Evolutionary conservation across 2,113 vertebrate genomes (phyloP).

Genomic region (Megaceryle torquata): DNA sequence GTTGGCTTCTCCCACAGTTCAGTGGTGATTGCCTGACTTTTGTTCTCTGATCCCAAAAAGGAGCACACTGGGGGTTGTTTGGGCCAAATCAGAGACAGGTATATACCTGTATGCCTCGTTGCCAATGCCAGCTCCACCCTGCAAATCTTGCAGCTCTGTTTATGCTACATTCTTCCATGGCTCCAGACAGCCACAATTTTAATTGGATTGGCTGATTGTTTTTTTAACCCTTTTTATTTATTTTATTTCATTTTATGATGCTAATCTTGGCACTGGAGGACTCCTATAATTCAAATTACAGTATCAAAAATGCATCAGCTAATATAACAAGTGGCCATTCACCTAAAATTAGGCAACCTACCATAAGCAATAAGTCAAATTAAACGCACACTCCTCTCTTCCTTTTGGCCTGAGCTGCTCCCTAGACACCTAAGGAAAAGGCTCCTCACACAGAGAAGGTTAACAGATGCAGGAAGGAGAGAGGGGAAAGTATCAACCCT

Average conservation of each 20-base stretch:
- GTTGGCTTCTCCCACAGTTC: neutral
- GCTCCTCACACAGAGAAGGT: neutral
- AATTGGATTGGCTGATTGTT: slow-evolving; percentile 45
- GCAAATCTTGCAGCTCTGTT: slow-evolving; percentile 36
- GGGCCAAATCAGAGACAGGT: slow-evolving; percentile 43
- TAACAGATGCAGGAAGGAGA: neutral
- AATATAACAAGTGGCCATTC: slow-evolving; percentile 49
- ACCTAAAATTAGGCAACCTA: slow-evolving; percentile 47
- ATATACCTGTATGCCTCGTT: slow-evolving; percentile 44
- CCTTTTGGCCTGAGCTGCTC: slow-evolving; percentile 19
- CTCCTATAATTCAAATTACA: slow-evolving; percentile 15
- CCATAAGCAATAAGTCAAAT: slow-evolving; percentile 46
- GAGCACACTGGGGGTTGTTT: neutral
- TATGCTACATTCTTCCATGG: slow-evolving; percentile 47
- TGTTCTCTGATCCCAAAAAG: slow-evolving; percentile 31
- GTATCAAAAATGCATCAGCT: slow-evolving; percentile 34
- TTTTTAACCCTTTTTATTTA: slow-evolving; percentile 52
- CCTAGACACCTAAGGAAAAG: neutral
- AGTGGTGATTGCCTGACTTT: neutral
- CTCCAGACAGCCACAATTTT: slow-evolving; percentile 59
- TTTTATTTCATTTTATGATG: slow-evolving; percentile 12
- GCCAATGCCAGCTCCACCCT: slow-evolving; percentile 57
- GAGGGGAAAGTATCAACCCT: neutral
- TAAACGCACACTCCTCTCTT: slow-evolving; percentile 23
- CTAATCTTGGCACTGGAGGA: slow-evolving; percentile 22